Evolutionary conservation across 2,797 vertebrate species (phyloP).

Genomic region (Microtus californicus): DNA sequence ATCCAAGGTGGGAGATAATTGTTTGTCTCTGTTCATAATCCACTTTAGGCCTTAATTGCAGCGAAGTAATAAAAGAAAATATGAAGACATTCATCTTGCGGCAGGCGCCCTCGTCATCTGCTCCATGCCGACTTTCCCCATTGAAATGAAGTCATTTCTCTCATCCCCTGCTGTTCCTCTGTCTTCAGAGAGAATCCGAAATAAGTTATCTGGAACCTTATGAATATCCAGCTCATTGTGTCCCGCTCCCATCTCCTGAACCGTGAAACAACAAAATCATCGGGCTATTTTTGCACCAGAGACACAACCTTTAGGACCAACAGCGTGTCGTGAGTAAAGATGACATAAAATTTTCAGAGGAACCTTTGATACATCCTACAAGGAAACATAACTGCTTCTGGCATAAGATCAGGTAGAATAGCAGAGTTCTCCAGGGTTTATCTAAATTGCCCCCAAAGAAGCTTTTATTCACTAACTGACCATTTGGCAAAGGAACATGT

Average conservation of each 20-base stretch:
- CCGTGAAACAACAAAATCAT: conserved; percentile 61
- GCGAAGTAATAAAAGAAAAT: conserved; percentile 40
- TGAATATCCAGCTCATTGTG: conserved; percentile 45
- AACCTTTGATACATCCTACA: conserved; percentile 24
- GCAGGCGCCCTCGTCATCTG: conserved; percentile 40
- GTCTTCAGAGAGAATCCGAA: conserved; percentile 46
- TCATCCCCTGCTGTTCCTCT: neutral
- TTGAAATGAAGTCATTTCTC: conserved; percentile 54
- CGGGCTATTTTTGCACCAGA: conserved; percentile 62
- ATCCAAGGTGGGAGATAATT: conserved; percentile 41
- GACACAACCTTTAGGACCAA: conserved; percentile 51
- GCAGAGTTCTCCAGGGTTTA: neutral
- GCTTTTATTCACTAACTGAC: conserved; percentile 23
- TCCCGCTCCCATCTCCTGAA: conserved; percentile 46
- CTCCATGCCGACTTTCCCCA: neutral
- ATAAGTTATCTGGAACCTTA: conserved; percentile 56
- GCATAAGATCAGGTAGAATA: conserved; percentile 28
- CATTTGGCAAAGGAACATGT: neutral
- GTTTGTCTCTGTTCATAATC: conserved; percentile 63
- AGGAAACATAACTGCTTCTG: conserved; percentile 37
- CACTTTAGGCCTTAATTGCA: conserved; percentile 62
- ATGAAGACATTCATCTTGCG: conserved; percentile 28
- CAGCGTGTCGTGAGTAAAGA: conserved; percentile 56
- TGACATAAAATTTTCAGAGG: conserved; percentile 47
- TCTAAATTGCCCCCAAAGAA: conserved; percentile 2